Base-by-base conservation (phyloP, 1,140 invertebrate species). In the Sarcophaga peregrina region DNA sequence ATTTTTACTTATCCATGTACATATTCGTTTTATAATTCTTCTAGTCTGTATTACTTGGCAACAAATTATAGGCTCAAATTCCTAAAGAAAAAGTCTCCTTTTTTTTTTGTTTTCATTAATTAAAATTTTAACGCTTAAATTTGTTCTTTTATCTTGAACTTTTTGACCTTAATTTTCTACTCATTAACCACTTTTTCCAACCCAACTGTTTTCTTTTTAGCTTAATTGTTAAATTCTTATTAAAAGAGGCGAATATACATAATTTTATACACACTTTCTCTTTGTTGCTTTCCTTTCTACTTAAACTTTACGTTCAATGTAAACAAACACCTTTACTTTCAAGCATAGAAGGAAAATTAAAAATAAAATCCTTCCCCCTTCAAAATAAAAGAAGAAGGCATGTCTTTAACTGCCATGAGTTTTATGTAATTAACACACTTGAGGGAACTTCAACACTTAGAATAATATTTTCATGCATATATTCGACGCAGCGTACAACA, bases 101-200 rank as follows among this genome's bases (percentile, higher is more conserved):
- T n/a, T 58, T 58, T n/a, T 15, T 58, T 58, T 58, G 11, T 58
- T 13, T 58, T 58, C 54, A 58, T 58, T 58, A 58, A 58, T 58
- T 58, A 58, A n/a, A 58, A 58, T 58, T 58, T 58, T 58, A 13
- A 58, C 54, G n/a, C 54, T 58, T 58, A 58, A 58, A 58, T 58
- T 58, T 58, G 10, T 58, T n/a, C 6, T 58, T 58, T 13, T 58
- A n/a, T 58, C n/a, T 58, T 58, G 54, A 58, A 58, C 54, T 58
- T 58, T 58, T 13, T 13, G 13, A 58, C 54, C 54, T 58, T 58
- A 58, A 58, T 58, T 58, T 58, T 58, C 54, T 58, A 58, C 54
- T 58, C 54, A 58, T 58, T 58, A 58, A 58, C 54, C 54, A 58
- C n/a, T 58, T 58, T 58, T 58, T 58, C 54, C n/a, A 58, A 58